Conservation (phyloP, 1,140 invertebrate genomes). For the Drosophila repleta region DNA sequence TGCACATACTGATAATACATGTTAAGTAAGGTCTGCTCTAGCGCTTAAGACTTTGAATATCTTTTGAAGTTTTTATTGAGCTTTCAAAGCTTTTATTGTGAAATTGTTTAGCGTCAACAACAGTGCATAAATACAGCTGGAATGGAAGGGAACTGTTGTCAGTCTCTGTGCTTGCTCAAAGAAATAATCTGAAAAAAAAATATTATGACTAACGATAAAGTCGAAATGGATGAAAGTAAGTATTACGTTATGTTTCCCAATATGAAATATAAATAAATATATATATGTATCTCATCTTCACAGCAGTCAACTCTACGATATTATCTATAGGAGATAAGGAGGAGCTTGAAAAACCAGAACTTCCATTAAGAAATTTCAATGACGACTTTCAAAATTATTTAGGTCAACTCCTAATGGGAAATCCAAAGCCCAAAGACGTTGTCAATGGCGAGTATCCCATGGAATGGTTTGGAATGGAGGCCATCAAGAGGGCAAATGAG, state of each 20-base stretch:
- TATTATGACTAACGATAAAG: neutral
- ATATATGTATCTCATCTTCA: neutral
- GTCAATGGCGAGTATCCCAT: neutral
- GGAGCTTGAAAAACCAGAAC: neutral
- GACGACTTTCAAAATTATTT: neutral
- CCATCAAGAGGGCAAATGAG: neutral
- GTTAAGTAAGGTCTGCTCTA: too few relatives aligned
- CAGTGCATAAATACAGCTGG: too few relatives aligned
- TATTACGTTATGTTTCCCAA: neutral
- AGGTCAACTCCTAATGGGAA: neutral
- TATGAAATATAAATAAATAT: neutral
- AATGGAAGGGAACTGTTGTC: too few relatives aligned
- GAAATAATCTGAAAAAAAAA: neutral
- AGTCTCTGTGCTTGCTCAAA: neutral
- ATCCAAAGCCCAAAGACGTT: neutral
- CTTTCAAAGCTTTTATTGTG: too few relatives aligned
- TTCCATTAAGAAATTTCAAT: neutral
- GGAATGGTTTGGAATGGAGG: neutral
- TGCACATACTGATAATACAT: too few relatives aligned
- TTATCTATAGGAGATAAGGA: slow-evolving; percentile 19
- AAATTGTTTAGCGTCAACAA: too few relatives aligned
- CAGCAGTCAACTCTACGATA: neutral
- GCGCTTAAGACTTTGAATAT: too few relatives aligned
- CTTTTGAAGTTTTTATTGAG: too few relatives aligned
- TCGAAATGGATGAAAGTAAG: neutral